Evolutionary conservation across 1,140 invertebrate genomes (phyloP).

Genomic region (Drosophila rhopaloa): DNA sequence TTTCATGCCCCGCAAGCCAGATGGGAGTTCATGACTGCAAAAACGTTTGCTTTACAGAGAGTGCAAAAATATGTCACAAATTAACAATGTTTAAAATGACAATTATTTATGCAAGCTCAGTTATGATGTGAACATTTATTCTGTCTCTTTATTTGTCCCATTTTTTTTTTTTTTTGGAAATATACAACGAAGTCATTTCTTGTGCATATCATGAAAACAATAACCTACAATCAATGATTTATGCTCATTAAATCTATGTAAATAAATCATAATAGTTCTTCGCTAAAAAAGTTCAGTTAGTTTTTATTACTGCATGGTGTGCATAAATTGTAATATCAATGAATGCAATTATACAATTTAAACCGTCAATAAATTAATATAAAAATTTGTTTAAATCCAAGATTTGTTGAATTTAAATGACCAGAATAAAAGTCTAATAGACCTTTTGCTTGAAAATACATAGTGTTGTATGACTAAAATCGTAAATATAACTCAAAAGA

Average conservation of each 20-base stretch:
- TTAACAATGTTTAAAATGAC: conserved; percentile 5
- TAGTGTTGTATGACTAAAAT: no score
- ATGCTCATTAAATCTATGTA: neutral
- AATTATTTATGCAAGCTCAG: neutral
- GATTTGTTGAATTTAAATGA: no score
- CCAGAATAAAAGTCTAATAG: no score
- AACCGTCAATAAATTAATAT: no score
- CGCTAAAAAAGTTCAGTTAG: no score
- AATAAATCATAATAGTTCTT: neutral
- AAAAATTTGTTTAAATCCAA: no score
- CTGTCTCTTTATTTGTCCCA: neutral
- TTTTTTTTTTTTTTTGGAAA: neutral
- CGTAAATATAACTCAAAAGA: no score
- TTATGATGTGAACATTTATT: conserved; percentile 6
- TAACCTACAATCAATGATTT: neutral
- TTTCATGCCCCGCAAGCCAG: conserved; percentile 23
- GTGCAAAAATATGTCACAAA: conserved; percentile 40
- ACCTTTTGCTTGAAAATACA: no score
- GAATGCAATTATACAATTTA: no score
- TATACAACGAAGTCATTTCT: neutral
- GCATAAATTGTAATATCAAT: no score
- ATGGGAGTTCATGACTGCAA: conserved; percentile 13
- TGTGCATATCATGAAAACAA: neutral
- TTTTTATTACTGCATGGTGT: no score
- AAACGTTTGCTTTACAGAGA: neutral